Evolutionary conservation across 2,888 invertebrate species (phyloP), one percentile per base, ranked within the genome.

Genomic region (Noctuana brunneofusca): DNA sequence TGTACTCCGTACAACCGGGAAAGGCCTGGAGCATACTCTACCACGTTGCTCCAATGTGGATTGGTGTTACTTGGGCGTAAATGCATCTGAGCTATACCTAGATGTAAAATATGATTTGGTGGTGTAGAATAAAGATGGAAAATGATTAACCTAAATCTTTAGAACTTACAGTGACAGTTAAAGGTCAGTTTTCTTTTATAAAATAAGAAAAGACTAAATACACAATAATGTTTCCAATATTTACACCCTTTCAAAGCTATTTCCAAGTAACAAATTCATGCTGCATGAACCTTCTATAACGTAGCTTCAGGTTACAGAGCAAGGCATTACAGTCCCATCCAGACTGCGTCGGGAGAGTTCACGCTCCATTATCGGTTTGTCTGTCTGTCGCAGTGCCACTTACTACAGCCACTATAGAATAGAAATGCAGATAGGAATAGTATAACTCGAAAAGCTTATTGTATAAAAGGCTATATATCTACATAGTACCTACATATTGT

Each of bases 281-380:
- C 18, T 18, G 11, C 43, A 43, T 18, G 11, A 11, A 43, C 18
- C 32, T n/a, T 24, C 18, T n/a, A 41, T n/a, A 38, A 52, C 58
- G 52, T 43, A 20, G 27, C 49, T 59, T 27, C 53, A 46, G 43
- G 53, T 60, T 52, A 59, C 59, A 41, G 52, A 41, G 30, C 59
- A 46, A 52, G 22, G 58, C 50, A 50, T 59, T 43, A 59, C 59
- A 9, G 52, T 50, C 50, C 72, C 78, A 52, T 58, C 78, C 78
- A 76, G 80, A 75, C 79, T 68, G 75, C 71, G 79, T 72, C 84
- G 71, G 64, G 84, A 83, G 84, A 83, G 74, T 84, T 82, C 83
- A 77, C 81, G 80, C 72, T 79, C 80, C 81, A 84, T 85, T 85
- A 85, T 85, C 84, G 79, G 80, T 72, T 74, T 70, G 74, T 73